These are phyloP conservation scores for Puffinus mauretanicus DNA, from an alignment of 2,113 vertebrate species.

Conservation along the genomic window DNA sequence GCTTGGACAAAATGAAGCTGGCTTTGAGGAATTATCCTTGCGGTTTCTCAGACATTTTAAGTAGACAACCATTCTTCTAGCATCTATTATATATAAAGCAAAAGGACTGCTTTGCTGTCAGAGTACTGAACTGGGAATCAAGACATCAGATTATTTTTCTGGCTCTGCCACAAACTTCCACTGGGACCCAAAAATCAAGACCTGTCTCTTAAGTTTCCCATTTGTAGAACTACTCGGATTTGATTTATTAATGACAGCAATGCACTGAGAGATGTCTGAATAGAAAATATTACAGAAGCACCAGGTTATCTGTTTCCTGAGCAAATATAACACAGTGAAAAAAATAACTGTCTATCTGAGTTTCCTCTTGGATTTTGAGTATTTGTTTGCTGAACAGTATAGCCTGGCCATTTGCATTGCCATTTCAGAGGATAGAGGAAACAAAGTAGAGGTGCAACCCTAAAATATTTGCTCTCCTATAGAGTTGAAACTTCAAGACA, in stretches of 20 bases:
- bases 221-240: neutral
- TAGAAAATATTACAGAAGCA: neutral
- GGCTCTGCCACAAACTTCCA: neutral
- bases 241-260: constrained; percentile 26
- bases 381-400: neutral
- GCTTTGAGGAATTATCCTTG: neutral
- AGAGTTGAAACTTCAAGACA: neutral
- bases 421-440: neutral
- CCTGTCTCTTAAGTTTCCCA: neutral
- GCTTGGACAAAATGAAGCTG: neutral
- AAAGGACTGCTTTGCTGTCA: neutral
- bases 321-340: neutral
- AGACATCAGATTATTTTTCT: neutral
- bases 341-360: neutral
- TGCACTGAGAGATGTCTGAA: neutral
- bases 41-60: neutral
- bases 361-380: neutral
- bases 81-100: neutral
- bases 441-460: neutral
- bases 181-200: neutral
- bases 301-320: neutral
- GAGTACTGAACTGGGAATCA: neutral
- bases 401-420: neutral
- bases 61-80: neutral
- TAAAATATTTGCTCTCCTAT: neutral